phyloP scores from a whole-genome alignment of 2,888 invertebrate species.

The Anticlea derivata region DNA sequence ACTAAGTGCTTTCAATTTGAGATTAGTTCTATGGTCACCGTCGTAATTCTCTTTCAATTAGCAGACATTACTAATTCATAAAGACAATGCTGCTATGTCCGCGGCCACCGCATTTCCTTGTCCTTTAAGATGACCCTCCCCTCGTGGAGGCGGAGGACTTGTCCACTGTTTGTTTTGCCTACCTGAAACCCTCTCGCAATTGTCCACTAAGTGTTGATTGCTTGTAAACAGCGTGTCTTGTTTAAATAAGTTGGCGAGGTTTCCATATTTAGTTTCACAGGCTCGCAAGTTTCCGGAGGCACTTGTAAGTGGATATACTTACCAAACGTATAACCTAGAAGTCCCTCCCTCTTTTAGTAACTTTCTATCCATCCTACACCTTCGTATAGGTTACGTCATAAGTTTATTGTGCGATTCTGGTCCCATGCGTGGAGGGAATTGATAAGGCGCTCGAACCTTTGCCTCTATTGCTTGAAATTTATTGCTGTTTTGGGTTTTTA shows the following conservation, averaged over 20 bases:
- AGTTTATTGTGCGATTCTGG: constrained; percentile 76
- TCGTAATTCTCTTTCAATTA: constrained; percentile 77
- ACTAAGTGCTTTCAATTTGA: constrained; percentile 56
- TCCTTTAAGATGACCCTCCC: constrained; percentile 76
- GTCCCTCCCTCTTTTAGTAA: constrained; percentile 10
- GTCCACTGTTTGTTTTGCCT: constrained; percentile 78
- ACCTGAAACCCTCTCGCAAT: constrained; percentile 74
- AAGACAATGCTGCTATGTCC: constrained; percentile 70
- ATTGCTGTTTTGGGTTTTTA: constrained; percentile 85
- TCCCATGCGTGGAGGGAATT: constrained; percentile 79
- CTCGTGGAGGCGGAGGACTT: constrained; percentile 58
- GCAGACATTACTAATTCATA: constrained; percentile 77
- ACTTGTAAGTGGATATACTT: constrained; percentile 1
- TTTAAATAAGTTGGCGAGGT: constrained; percentile 47
- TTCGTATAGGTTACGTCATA: constrained; percentile 67
- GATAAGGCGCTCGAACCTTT: constrained; percentile 83
- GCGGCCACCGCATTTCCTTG: constrained; percentile 67
- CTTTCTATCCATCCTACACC: constrained; percentile 29
- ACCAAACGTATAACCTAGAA: neutral
- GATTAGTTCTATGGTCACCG: constrained; percentile 60
- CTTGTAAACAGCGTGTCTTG: constrained; percentile 75
- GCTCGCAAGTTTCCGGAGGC: neutral
- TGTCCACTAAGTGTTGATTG: constrained; percentile 81
- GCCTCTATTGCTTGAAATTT: constrained; percentile 84
- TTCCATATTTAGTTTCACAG: constrained; percentile 19